Evolutionary conservation across 2,797 vertebrate genomes (phyloP), one percentile per base, ranked within the genome.

Genomic region (Podarcis siculus): DNA sequence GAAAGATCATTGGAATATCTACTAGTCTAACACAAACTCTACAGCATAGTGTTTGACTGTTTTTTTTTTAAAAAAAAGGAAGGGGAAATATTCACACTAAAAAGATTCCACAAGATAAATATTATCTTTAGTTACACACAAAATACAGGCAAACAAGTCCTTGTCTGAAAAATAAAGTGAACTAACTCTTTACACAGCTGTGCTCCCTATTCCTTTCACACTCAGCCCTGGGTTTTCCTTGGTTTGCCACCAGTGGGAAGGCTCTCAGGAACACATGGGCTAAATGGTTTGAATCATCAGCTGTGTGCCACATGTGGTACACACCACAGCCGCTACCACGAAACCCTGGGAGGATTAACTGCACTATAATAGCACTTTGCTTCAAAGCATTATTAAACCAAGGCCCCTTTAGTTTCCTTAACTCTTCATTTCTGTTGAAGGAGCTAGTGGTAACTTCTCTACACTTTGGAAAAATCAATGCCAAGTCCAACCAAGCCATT

Each of bases 81-180:
- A 82, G 17, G 49, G 13, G 66, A 8, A 42, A 76, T 82, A 89
- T 83, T 10, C 89, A 30, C 87, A 87, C 58, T 75, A 39, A 89
- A 61, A 86, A 83, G 87, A 92, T 12, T 90, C 89, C 90, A 79
- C 86, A 93, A 95, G 92, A 94, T 0, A 92, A 85, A 23, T 89
- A 84, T 92, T 91, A 85, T 76, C 89, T 91, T 95, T 90, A 95
- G 91, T 93, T 90, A 95, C 90, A 93, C 77, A 92, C 89, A 92
- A 94, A 95, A 94, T 92, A 94, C 0, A 90, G 86, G 45, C 81
- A 91, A 92, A 91, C 85, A 87, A 55, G 93, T 94, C 79, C 79
- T 81, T 92, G 35, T 79, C 91, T 93, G 91, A 37, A 79, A 92
- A 91, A 82, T 1, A 86, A 84, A 49, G 86, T 91, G 92, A 83